phyloP scores from a whole-genome alignment of 2,113 vertebrate species.

The Podilymbus podiceps region DNA sequence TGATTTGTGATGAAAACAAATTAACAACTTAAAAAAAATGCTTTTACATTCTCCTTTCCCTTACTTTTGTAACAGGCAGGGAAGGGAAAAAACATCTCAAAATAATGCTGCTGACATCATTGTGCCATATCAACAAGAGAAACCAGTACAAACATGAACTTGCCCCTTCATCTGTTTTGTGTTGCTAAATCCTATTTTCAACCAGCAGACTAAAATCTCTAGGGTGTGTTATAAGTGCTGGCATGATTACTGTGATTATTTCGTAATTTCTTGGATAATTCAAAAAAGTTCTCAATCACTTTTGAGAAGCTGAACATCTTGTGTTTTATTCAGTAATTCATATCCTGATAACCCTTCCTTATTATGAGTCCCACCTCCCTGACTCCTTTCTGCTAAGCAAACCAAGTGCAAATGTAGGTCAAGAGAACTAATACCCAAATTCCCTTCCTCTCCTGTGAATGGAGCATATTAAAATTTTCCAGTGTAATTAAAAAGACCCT shows the following conservation, averaged over 20 bases:
- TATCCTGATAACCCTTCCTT: background rate
- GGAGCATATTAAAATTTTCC: background rate
- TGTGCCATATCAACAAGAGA: background rate
- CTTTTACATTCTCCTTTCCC: background rate
- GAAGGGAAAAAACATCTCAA: background rate
- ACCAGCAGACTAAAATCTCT: background rate
- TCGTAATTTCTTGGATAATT: background rate
- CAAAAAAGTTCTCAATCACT: background rate
- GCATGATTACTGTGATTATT: background rate
- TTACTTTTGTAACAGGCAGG: background rate
- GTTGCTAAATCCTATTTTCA: background rate
- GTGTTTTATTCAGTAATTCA: background rate
- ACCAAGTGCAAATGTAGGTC: background rate
- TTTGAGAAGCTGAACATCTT: background rate
- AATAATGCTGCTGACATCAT: background rate
- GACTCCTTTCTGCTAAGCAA: slow-evolving; percentile 14
- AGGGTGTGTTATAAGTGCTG: background rate
- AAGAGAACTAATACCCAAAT: background rate
- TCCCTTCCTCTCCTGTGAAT: background rate
- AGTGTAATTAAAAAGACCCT: background rate
- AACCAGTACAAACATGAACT: background rate
- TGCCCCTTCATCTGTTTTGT: background rate
- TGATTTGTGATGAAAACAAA: background rate
- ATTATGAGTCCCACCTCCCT: background rate
- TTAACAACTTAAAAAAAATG: background rate